Conservation (phyloP, 2,888 invertebrate species). For the Cephus nigrinus region DNA sequence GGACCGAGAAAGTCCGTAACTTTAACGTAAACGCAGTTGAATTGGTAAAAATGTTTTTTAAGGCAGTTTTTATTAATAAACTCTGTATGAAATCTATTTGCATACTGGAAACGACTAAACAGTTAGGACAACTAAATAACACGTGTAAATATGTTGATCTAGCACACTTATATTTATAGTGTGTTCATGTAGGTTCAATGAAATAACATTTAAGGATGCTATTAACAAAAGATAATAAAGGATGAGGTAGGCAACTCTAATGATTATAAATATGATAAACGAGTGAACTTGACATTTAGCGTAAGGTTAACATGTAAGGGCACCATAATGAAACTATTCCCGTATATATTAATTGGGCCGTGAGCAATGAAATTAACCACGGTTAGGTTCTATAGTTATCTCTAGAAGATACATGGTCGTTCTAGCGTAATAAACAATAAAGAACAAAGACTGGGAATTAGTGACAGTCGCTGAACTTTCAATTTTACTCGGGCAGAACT, state of each 20-base stretch:
- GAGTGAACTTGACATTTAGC: not conserved
- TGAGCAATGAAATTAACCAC: constrained; percentile 39
- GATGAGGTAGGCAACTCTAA: not conserved
- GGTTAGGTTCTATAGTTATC: constrained; percentile 20
- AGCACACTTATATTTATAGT: too few species aligned
- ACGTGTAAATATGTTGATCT: too few species aligned
- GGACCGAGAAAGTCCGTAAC: too few species aligned
- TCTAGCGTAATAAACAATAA: constrained; percentile 38
- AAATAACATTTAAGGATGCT: not conserved
- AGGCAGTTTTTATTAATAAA: too few species aligned
- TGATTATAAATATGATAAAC: not conserved
- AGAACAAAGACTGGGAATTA: not conserved
- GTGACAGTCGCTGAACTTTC: not conserved
- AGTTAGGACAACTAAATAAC: too few species aligned
- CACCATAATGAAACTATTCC: not conserved
- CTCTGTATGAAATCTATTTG: too few species aligned
- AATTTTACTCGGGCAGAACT: not conserved
- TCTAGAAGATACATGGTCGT: constrained; percentile 22
- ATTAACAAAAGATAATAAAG: not conserved
- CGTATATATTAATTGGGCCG: constrained; percentile 36
- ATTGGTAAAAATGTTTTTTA: too few species aligned
- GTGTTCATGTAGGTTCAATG: too few species aligned
- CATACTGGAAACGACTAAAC: too few species aligned
- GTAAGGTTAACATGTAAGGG: not conserved
- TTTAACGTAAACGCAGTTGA: too few species aligned